Evolutionary conservation across 2,888 invertebrate species (phyloP).

Genomic region (Miltochrista miniata): DNA sequence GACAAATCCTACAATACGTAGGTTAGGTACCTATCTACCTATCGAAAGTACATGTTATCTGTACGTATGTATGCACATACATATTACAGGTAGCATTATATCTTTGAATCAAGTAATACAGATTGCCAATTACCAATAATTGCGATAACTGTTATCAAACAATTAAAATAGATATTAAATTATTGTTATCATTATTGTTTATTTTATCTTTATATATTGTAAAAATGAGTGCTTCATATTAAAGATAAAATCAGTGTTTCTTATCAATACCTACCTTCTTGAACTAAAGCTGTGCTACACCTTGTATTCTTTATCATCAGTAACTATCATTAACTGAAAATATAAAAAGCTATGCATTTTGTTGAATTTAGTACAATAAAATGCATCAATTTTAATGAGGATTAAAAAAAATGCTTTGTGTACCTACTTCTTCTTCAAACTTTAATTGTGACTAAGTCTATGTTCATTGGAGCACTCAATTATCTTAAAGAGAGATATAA

Average conservation of each 20-base stretch:
- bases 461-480: too few species aligned
- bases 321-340: slow-evolving; percentile 10
- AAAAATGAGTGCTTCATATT: slow-evolving; percentile 67
- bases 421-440: too few species aligned
- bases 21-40: background rate
- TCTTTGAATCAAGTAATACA: slow-evolving; percentile 54
- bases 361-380: too few species aligned
- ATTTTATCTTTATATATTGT: slow-evolving; percentile 73
- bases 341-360: too few species aligned
- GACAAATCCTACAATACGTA: slow-evolving; percentile 9
- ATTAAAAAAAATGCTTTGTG: too few species aligned
- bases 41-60: background rate
- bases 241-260: slow-evolving; percentile 73
- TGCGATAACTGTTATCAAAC: slow-evolving; percentile 75
- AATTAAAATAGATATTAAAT: slow-evolving; percentile 75
- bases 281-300: slow-evolving; percentile 34
- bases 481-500: too few species aligned
- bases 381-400: too few species aligned
- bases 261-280: slow-evolving; percentile 43
- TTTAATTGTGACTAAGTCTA: too few species aligned
- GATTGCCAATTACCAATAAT: slow-evolving; percentile 62
- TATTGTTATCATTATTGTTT: slow-evolving; percentile 75
- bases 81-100: slow-evolving; percentile 42
- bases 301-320: slow-evolving; percentile 50
- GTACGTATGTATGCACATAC: background rate